Conservation (phyloP, 2,113 vertebrate species). For the Chroicocephalus ridibundus region DNA sequence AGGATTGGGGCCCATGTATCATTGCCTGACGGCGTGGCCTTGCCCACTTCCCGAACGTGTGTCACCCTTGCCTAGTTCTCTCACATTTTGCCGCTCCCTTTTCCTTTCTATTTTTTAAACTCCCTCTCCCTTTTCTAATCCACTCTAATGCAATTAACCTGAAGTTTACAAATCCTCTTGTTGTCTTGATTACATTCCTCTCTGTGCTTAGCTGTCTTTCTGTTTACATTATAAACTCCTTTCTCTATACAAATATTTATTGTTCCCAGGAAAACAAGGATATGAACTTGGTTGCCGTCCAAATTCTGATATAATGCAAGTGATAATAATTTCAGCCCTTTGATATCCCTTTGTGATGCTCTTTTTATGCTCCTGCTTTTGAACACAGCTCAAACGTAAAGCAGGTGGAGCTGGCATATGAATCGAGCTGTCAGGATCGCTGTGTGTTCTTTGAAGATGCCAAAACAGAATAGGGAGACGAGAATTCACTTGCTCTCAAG, state of each 20-base stretch:
- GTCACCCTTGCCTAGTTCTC: not conserved
- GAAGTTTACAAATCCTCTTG: not conserved
- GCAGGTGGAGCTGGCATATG: constrained; percentile 30
- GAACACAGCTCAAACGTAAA: not conserved
- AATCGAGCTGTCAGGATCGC: not conserved
- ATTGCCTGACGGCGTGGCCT: not conserved
- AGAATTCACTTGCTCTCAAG: not conserved
- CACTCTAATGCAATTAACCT: not conserved
- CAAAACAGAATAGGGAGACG: not conserved
- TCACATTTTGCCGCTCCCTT: not conserved
- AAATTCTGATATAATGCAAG: constrained; percentile 1
- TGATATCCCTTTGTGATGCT: not conserved
- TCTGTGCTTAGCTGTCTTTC: not conserved
- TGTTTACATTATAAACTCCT: not conserved
- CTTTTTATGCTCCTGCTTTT: constrained; percentile 6
- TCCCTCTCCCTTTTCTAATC: not conserved
- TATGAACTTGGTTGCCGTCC: not conserved
- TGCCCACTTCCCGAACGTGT: not conserved
- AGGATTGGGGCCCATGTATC: not conserved
- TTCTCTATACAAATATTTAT: not conserved
- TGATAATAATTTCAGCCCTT: not conserved
- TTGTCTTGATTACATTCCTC: not conserved
- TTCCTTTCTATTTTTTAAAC: not conserved
- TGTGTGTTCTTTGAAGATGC: constrained; percentile 1
- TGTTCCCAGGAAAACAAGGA: not conserved